These are phyloP conservation scores for Brachyhypopomus gauderio DNA, from an alignment of 2,113 vertebrate species.

Conservation along the genomic window DNA sequence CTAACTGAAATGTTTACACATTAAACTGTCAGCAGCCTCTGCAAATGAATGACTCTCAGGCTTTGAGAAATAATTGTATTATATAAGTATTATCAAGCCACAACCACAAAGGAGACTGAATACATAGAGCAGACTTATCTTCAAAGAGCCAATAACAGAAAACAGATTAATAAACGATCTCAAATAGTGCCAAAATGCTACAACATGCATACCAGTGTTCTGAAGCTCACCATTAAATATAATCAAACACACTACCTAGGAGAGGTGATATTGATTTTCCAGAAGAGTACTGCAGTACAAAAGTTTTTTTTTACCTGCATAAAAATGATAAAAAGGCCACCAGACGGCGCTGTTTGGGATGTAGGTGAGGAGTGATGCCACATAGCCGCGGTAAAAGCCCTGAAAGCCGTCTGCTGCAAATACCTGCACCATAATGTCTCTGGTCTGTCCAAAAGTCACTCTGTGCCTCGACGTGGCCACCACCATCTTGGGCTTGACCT, in stretches of 20 bases:
- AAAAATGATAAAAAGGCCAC: slow-evolving; percentile 99
- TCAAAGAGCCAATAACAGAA: too few species aligned
- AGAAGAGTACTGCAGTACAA: neutral
- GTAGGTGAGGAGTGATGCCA: slow-evolving; percentile 93
- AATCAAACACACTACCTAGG: neutral
- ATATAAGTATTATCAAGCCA: too few species aligned
- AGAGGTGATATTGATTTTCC: neutral
- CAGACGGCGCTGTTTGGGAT: slow-evolving; percentile 96
- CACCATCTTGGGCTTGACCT: slow-evolving; percentile 67
- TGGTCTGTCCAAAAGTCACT: slow-evolving; percentile 85
- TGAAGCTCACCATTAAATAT: neutral
- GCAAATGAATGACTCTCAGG: neutral
- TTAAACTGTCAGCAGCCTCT: neutral
- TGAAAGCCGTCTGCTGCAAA: slow-evolving; percentile 84
- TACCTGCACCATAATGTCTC: slow-evolving; percentile 89
- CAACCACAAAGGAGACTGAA: neutral
- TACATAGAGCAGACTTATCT: neutral
- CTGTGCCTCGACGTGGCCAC: slow-evolving; percentile 61
- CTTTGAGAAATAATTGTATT: neutral
- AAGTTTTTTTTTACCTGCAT: slow-evolving; percentile 79
- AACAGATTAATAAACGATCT: too few species aligned
- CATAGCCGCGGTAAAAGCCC: slow-evolving; percentile 94
- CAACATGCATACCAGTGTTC: neutral
- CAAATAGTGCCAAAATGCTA: too few species aligned
- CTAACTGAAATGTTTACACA: neutral